phyloP scores from a whole-genome alignment of 64 coral and sea anemone genomes.

The Pocillopora damicornis region DNA sequence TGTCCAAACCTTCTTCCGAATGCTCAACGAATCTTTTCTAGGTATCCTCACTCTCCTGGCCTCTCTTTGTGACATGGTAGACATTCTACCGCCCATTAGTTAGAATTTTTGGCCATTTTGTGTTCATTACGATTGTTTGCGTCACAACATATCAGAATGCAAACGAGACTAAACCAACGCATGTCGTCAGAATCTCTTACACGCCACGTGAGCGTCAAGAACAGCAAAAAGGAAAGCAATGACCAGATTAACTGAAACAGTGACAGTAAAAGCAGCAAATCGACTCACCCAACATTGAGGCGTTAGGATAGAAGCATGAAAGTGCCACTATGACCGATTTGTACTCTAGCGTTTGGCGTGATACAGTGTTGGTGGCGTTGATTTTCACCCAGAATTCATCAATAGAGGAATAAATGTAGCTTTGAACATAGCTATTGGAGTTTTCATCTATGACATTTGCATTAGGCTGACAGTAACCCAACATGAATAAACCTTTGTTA shows the following conservation, averaged over 20 bases:
- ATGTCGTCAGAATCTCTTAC: too few relatives aligned
- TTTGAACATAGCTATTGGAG: slow-evolving; percentile 15
- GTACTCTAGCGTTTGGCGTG: neutral
- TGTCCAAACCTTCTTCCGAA: too few relatives aligned
- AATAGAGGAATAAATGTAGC: slow-evolving; percentile 19
- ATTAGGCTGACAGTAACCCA: slow-evolving; percentile 9
- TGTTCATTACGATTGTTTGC: too few relatives aligned
- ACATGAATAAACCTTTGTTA: slow-evolving; percentile 13
- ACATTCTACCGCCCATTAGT: too few relatives aligned
- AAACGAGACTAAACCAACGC: too few relatives aligned
- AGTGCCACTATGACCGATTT: slow-evolving; percentile 28
- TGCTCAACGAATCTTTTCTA: too few relatives aligned
- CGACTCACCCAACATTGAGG: slow-evolving; percentile 54
- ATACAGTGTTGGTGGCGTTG: slow-evolving; percentile 60
- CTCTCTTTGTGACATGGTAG: too few relatives aligned
- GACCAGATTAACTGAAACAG: neutral
- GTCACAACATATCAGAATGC: too few relatives aligned
- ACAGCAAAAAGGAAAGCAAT: too few relatives aligned
- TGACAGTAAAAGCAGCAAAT: neutral
- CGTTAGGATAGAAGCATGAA: slow-evolving; percentile 45
- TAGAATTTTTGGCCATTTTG: too few relatives aligned
- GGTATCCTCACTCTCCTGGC: too few relatives aligned
- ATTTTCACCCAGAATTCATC: slow-evolving; percentile 50
- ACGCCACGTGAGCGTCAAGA: too few relatives aligned
- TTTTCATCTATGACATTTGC: neutral